Base-by-base conservation (phyloP, 2,113 vertebrate genomes). In the Brachyistius frenatus region DNA sequence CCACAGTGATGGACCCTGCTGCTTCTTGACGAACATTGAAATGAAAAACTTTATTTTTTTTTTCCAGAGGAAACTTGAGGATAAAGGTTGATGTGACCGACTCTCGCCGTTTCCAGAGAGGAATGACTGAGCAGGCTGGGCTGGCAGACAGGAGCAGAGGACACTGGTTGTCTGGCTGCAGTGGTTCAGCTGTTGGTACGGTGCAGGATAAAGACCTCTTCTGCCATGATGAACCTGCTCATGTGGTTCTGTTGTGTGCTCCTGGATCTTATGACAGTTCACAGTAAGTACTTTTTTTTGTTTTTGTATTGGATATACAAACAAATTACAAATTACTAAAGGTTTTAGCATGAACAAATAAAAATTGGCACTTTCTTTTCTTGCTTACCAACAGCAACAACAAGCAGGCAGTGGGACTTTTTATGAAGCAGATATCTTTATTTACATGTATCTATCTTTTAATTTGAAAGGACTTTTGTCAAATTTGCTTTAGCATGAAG, bases 261-360 rank as follows among this genome's bases (percentile, higher is more conserved):
- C 5, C 41, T 92, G 71, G 78, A 81, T 35, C 61, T 90, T 35
- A 7, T 62, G 23, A n/a, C 63, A 4, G 69, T 73, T 37, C 75
- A 73, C 65, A 76, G 93, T 94, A 70, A 92, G 92, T 93, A 83
- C n/a, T 14, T 14, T 9, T 50, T 32, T n/a, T 14, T 33, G 10
- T 13, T 9, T 56, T 70, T 44, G 23, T 23, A 23, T 23, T 23
- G 23, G 23, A 23, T 23, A 23, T 23, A 23, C 5, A 4, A 2
- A 46, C 7, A 2, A 46, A 9, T 46, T 46, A 7, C 7, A 5
- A 46, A 46, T 46, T 7, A 7, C 2, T 11, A 46, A 46, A 46
- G 44, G 44, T 46, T 46, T 46, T 7, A 46, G 5, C 44, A 46
- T 46, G 44, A 46, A 46, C 44, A 46, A 46, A 11, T 46, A 23